A percentile compares a stretch with the other conserved stretches of the same genome.
These are phyloP conservation scores for Philhelius pedissequus DNA, from an alignment of 2,888 invertebrate genomes.

Conservation along the genomic window DNA sequence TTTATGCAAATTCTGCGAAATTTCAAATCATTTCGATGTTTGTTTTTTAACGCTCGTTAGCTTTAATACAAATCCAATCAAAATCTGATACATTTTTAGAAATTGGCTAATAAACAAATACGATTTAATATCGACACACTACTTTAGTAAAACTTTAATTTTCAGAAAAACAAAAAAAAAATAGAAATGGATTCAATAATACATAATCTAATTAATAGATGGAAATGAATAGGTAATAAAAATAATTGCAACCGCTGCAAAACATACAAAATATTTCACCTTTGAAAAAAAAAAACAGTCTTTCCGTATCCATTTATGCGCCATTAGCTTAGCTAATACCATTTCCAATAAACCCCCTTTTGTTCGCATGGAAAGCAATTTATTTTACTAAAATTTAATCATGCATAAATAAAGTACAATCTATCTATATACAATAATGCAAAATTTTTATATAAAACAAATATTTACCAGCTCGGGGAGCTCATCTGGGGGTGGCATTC, in stretches of 20 bases:
- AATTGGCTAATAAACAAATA: neutral
- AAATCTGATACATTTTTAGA: neutral
- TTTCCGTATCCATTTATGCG: slow-evolving; percentile 7
- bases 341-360: neutral
- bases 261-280: neutral
- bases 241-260: neutral
- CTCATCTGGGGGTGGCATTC: slow-evolving; percentile 5
- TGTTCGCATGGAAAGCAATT: slow-evolving; percentile 40
- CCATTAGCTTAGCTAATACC: slow-evolving; percentile 17
- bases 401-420: too few relatives aligned
- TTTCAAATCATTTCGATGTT: too few relatives aligned
- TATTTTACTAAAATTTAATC: slow-evolving; percentile 50
- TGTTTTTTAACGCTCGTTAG: neutral
- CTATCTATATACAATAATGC: too few relatives aligned
- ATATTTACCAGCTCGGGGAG: too few relatives aligned
- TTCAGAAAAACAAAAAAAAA: neutral
- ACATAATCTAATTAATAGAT: neutral
- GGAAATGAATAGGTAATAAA: neutral
- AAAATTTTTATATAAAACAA: slow-evolving; percentile 17
- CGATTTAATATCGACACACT: neutral
- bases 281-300: neutral
- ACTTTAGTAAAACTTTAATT: neutral
- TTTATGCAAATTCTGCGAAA: neutral
- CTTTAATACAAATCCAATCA: neutral
- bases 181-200: neutral